Conservation (phyloP, 2,888 invertebrate species). For the Cyaniris semiargus region DNA sequence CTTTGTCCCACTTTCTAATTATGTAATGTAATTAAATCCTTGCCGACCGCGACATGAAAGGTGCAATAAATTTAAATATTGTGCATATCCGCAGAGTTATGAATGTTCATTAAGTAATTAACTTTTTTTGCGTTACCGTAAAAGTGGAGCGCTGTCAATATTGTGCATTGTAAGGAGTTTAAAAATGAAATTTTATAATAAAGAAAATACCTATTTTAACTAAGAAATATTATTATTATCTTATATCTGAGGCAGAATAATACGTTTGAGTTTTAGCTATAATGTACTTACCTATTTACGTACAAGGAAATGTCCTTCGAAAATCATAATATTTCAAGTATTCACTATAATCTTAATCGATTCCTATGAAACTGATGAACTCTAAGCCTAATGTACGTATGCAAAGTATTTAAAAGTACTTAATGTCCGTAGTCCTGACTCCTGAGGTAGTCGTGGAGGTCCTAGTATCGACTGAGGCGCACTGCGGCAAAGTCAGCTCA, state of each 20-base stretch:
- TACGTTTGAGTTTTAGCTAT: too few species aligned
- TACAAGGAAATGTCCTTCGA: not conserved
- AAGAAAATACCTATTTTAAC: too few species aligned
- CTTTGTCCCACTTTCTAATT: conserved; percentile 1
- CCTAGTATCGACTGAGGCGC: conserved; percentile 29
- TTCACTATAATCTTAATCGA: not conserved
- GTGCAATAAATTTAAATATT: not conserved
- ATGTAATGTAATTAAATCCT: not conserved
- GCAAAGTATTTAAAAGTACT: not conserved
- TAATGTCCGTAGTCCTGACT: not conserved
- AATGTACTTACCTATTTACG: not conserved
- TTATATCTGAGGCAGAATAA: too few species aligned
- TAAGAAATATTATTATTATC: too few species aligned
- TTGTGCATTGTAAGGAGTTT: too few species aligned
- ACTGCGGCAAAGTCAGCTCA: conserved; percentile 27
- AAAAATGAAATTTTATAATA: too few species aligned
- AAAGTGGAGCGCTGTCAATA: not conserved
- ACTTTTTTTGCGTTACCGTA: not conserved
- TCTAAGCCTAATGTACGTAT: not conserved
- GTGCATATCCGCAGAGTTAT: not conserved
- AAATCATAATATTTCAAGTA: not conserved
- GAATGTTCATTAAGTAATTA: not conserved
- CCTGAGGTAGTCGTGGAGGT: not conserved
- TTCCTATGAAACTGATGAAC: not conserved
- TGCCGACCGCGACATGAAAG: not conserved